These are phyloP conservation scores for Bimastos eiseni DNA, from an alignment of 2,888 invertebrate genomes.

Conservation along the genomic window DNA sequence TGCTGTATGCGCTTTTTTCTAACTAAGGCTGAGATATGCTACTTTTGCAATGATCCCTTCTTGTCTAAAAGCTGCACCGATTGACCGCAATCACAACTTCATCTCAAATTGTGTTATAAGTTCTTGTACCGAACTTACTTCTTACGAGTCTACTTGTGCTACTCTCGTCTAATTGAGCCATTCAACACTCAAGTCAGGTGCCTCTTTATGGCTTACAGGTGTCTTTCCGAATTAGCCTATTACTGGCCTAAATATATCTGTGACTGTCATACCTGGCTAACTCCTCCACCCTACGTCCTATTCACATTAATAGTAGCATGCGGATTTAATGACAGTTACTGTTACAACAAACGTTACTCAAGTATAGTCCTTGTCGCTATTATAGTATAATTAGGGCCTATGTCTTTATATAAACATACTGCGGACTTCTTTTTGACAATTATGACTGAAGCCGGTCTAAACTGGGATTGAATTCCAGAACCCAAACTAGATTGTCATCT, in stretches of 20 bases:
- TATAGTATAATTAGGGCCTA: no score
- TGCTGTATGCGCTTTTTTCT: background rate
- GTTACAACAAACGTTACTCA: no score
- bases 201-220: background rate
- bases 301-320: background rate
- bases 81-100: background rate
- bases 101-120: no score
- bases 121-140: background rate
- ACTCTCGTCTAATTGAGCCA: background rate
- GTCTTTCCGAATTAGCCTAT: background rate
- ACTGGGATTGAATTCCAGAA: background rate
- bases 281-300: background rate
- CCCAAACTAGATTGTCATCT: no score
- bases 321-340: background rate
- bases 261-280: background rate
- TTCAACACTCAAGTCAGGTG: background rate
- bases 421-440: background rate
- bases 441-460: background rate
- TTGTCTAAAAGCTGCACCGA: background rate
- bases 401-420: background rate
- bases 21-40: background rate
- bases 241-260: background rate
- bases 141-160: background rate
- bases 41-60: background rate
- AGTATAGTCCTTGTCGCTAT: no score